These are phyloP conservation scores for Erinaceus europaeus DNA, from an alignment of 2,113 vertebrate species.

Conservation along the genomic window DNA sequence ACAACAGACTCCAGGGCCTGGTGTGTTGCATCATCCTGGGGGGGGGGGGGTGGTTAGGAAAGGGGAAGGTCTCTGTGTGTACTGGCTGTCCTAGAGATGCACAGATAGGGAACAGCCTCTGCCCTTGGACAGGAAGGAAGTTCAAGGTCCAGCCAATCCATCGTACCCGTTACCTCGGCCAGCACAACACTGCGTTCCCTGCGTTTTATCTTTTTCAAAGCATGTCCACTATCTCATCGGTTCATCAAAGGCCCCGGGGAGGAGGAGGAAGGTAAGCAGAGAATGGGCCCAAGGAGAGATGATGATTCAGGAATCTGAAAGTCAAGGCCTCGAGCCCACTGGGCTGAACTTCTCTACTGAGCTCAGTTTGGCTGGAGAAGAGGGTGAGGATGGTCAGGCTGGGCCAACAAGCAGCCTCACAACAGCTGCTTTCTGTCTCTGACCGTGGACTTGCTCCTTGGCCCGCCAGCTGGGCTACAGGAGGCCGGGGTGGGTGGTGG, in stretches of 20 bases:
- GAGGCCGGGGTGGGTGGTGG: not conserved
- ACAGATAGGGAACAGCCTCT: not conserved
- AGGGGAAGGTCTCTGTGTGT: accelerated
- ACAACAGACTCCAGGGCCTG: not conserved
- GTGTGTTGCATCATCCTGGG: not conserved
- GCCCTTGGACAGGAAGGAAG: constrained; percentile 12
- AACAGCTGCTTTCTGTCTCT: not conserved
- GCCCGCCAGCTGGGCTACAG: constrained; percentile 40
- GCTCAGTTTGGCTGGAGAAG: not conserved
- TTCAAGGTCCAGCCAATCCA: not conserved
- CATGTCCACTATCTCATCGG: not conserved
- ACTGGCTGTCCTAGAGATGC: not conserved
- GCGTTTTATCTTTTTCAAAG: constrained; percentile 63
- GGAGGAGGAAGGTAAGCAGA: constrained; percentile 7
- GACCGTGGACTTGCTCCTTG: not conserved
- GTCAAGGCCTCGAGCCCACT: constrained; percentile 44
- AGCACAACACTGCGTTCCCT: not conserved
- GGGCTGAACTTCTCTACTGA: not conserved
- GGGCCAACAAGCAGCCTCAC: not conserved
- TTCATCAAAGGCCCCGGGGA: constrained; percentile 39
- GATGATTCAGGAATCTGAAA: constrained; percentile 51
- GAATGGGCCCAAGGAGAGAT: constrained; percentile 43
- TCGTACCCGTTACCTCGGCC: not conserved
- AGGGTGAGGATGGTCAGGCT: not conserved
- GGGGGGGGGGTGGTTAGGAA: not conserved